Evolutionary conservation across 2,888 invertebrate species (phyloP), one percentile per base, ranked within the genome.

Genomic region (Perizoma flavofasciatum): DNA sequence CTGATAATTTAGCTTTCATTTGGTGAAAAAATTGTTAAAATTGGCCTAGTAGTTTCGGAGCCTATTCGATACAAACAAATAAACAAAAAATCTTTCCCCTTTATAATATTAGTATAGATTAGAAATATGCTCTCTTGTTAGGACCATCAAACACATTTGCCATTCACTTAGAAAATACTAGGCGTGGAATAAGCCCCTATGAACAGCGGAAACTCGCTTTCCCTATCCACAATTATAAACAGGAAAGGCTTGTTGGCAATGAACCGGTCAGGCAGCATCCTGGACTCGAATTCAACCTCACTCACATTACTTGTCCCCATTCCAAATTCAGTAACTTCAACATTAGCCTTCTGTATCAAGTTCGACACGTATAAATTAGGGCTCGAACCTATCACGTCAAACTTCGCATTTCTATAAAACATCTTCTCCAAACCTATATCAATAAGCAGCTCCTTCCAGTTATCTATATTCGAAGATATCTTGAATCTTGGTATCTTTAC

Each of bases 401-500:
- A 88, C 5, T 73, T 72, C 0, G 88, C 89, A 0, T 5, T 7
- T 0, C 63, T 61, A n/a, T 87, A 83, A 59, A 92, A 90, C 72
- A 88, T 76, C 4, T 72, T 66, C 47, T 44, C 77, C 49, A 92
- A 62, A 0, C 90, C 91, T 89, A 91, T 90, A 60, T 88, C 89
- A 0, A 70, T 72, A 0, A 91, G 68, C 0, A 88, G 61, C 43
- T 92, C 89, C 79, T 86, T 95, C 86, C 65, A 71, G 59, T 89
- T 88, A 51, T 79, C 82, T 22, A 89, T 69, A 11, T 89, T 85
- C 0, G 95, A 93, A 1, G 87, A 77, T 5, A 94, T 88, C 57
- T 88, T 92, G 71, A 95, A 95, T 67, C 91, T 89, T 0, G 95
- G 95, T 44, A 95, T 68, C 67, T 92, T 89, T 0, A 95, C 92